Percentiles rank a stretch among this genome's conserved stretches.
These are phyloP conservation scores for Trididemnum nubilum DNA, from an alignment of 23 tunicate genomes.

Conservation along the genomic window DNA sequence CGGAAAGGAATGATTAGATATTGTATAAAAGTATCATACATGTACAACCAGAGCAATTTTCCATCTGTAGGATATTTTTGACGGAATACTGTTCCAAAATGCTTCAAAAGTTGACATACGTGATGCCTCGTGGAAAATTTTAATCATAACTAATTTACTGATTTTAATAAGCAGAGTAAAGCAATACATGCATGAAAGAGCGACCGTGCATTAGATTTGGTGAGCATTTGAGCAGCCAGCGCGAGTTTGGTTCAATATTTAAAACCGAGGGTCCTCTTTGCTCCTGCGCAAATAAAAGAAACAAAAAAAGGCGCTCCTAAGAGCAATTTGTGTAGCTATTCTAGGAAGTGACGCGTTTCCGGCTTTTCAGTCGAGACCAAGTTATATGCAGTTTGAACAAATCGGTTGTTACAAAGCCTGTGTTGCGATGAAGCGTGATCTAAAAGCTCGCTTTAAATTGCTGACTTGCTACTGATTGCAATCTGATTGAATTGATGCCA, in stretches of 20 bases:
- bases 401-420: too few relatives aligned
- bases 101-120: too few relatives aligned
- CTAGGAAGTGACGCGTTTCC: slow-evolving; percentile 27
- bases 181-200: not conserved
- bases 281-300: slow-evolving; percentile 17
- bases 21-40: too few relatives aligned
- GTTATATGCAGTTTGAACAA: too few relatives aligned
- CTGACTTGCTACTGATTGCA: too few relatives aligned
- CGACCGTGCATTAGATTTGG: not conserved
- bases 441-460: too few relatives aligned
- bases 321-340: not conserved
- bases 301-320: not conserved
- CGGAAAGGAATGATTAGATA: too few relatives aligned
- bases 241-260: not conserved
- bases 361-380: not conserved
- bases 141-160: not conserved
- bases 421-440: too few relatives aligned
- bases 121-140: not conserved
- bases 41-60: too few relatives aligned
- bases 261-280: not conserved
- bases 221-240: not conserved
- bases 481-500: not conserved
- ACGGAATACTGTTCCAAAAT: too few relatives aligned
- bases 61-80: too few relatives aligned
- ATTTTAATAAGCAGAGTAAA: not conserved